Base-by-base conservation (phyloP, 1,140 invertebrate genomes). In the Lysiphlebus fabarum region DNA sequence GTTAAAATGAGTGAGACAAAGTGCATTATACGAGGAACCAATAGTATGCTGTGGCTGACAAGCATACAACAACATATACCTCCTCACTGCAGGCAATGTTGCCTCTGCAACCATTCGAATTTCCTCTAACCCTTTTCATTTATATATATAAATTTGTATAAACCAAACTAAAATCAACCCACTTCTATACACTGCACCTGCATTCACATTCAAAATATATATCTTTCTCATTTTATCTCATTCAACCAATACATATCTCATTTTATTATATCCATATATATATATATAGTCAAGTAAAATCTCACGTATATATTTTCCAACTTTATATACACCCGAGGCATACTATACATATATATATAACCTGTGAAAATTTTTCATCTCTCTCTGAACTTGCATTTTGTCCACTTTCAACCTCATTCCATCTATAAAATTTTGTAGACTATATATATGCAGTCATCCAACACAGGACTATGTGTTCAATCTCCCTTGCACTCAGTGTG, bases 41-140 rank as follows among this genome's bases (percentile, higher is more conserved):
- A 75, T 74, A 70, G 72, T 67, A 70, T 59, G 67, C 69, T 70
- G 70, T 61, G 69, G 65, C 71, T 72, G 68, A 71, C 70, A 72
- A 71, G 66, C 68, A 65, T 62, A 61, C 70, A 70, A 73, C 70
- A 70, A 74, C 71, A 26, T 26, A 26, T 26, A 26, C 17, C 17
- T 64, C 17, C 17, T 64, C 67, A 73, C 69, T 67, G 66, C 33
- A 44, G 43, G 47, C 53, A 36, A 41, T 26, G 17, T 26, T 26
- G 17, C 17, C 17, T 26, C 68, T 68, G 68, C 71, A 71, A 73
- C 67, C 71, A 73, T 74, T 74, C 71, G 66, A 72, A 70, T 73
- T 72, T 73, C 71, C 71, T 73, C 53, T 53, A 59, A 56, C 53
- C 56, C 63, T 61, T 26, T 26, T 26, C 17, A 26, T 26, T 26